Base-by-base conservation (phyloP, 2,113 vertebrate genomes). In the Siphamia tubifer region DNA sequence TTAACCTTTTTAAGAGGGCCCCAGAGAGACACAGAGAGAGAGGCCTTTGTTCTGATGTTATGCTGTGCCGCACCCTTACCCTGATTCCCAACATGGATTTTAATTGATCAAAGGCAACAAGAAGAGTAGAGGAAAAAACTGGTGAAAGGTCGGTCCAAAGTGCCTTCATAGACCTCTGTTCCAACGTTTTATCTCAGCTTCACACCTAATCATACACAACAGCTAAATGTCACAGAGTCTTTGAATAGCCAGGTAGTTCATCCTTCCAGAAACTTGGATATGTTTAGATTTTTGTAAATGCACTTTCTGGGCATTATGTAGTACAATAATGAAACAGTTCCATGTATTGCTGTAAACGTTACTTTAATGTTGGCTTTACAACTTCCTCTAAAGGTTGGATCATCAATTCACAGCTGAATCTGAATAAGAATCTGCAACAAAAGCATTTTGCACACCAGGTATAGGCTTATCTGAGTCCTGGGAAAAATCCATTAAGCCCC, bases 1-100 rank as follows among this genome's bases (percentile, higher is more conserved):
- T 86, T 83, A 83, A 83, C 79, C 81, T 79, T 82, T 56, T 76
- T 34, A 67, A 43, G 38, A 36, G 40, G 45, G n/a, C 66, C 62
- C 31, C 8, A 74, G 10, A 56, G 19, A 15, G 40, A 44, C 3
- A 3, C 24, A n/a, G 38, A 20, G 64, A 34, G 20, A 28, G 19
- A 48, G 39, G 44, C 24, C 49, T 77, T 78, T 82, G 67, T 73
- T 81, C 53, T 57, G 25, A 40, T 30, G 5, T 52, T 12, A 49
- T 60, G 51, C 16, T 49, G 66, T 36, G 52, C 66, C 3, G 17
- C 35, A 4, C 35, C 61, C 40, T 58, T n/a, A 30, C 8, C 8
- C 17, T 24, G 34, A 73, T 49, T 28, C 24, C 36, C 10, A 64
- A 73, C 62, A 52, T 51, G 34, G 68, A 58, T 77, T 81, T 76